Evolutionary conservation across 1,140 invertebrate genomes (phyloP), one percentile per base, ranked within the genome.

Genomic region (Apis mellifera): DNA sequence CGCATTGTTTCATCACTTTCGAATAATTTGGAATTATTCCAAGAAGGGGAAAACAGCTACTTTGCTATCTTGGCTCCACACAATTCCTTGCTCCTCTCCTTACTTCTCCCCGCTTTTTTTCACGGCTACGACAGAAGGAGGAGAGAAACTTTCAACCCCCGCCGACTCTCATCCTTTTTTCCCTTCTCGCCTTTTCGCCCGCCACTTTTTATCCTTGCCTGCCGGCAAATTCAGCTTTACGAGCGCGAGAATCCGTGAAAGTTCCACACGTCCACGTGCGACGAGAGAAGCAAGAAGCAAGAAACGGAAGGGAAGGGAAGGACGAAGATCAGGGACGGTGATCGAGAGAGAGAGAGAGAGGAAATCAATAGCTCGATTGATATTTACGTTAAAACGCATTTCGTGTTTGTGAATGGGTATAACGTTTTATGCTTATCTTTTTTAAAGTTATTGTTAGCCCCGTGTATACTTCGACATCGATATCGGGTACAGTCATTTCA

Each of bases 211-310:
- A 55, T 77, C 57, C 66, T 32, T 59, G 74, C 26, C 75, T 74
- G 64, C 66, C 82, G 83, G 84, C 84, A 83, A 86, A 91, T 92
- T 88, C 84, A 89, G 88, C 87, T 89, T 90, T 89, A 91, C 86
- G 84, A 85, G 76, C 83, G 84, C 69, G 84, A 66, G 84, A 84
- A 87, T 79, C 70, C 57, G 82, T 54, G 78, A 78, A 87, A 87
- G 86, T 89, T 88, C 69, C 50, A 68, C 70, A 42, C 65, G 71
- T 60, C 26, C 32, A 15, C 57, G 26, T n/a, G 50, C 9, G 75
- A 64, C 68, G 76, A 54, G 71, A 76, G 23, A 26, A 15, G 64
- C 71, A 83, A 76, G 23, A 26, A 15, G 64, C 71, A 83, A 78
- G 79, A 81, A 72, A n/a, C n/a, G 71, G 55, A 87, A 83, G 32